Evolutionary conservation across 2,888 invertebrate genomes (phyloP), one percentile per base, ranked within the genome.

Genomic region (Aquatica leii): DNA sequence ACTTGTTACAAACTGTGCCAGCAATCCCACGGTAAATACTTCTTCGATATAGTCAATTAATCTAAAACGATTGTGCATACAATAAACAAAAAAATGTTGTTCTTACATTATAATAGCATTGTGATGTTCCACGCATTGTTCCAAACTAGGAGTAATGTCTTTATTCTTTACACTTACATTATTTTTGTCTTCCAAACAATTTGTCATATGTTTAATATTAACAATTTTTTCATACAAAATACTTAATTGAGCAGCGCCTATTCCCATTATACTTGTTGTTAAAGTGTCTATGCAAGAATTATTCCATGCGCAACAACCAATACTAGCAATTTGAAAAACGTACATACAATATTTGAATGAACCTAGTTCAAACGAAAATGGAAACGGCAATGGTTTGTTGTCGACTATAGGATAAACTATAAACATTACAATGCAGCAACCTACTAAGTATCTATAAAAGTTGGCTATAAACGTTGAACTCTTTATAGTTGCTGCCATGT

Each of bases 291-390:
- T 31, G 9, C 59, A 46, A 12, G 56, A 59, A 49, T 67, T 67
- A 43, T 67, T 65, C 69, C 67, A 69, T 1, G 66, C 69, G 5
- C 51, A 41, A 37, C 20, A 24, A 17, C 41, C 12, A 15, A 46
- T 35, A 11, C 43, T 51, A n/a, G 35, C 17, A 9, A 60, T 41
- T 57, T 69, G 67, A 55, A 61, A 61, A 8, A 50, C 35, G 18
- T 65, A 60, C 58, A 67, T 63, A 14, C 49, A 34, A 49, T 50
- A 51, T 18, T n/a, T 50, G 11, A 56, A 65, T 8, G 35, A 21
- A 9, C 63, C 61, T 21, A 67, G 8, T 12, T 69, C 59, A 51
- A 57, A 67, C n/a, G 66, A 58, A 58, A 69, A 62, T 11, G 69
- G 67, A 58, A 69, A 61, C 0, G 69, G 66, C 12, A 61, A 50